These are phyloP conservation scores for Poecilobothrus nobilitatus DNA, from an alignment of 2,888 invertebrate genomes.

Conservation along the genomic window DNA sequence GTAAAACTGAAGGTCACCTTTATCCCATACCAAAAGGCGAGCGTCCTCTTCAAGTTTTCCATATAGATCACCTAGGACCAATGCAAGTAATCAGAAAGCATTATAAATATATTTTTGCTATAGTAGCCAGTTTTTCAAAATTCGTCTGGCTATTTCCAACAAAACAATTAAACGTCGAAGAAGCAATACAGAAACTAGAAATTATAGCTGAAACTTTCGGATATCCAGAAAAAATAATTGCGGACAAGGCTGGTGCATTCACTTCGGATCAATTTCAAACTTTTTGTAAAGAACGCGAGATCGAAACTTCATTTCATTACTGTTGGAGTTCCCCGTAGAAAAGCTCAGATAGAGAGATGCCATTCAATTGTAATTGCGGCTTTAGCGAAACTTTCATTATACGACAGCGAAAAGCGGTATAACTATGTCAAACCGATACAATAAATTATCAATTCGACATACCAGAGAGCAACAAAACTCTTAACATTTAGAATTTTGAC, in stretches of 20 bases:
- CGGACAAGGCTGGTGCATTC: conserved; percentile 35
- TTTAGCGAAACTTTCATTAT: not conserved
- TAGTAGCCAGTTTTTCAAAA: too few relatives aligned
- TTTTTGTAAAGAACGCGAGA: conserved; percentile 25
- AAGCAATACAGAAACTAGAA: conserved; percentile 28
- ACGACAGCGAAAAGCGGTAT: not conserved
- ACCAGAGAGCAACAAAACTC: not conserved
- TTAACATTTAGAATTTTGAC: not conserved
- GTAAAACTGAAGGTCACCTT: too few relatives aligned
- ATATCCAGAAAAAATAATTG: conserved; percentile 30
- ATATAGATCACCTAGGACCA: too few relatives aligned
- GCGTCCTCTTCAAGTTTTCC: too few relatives aligned
- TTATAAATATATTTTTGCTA: too few relatives aligned
- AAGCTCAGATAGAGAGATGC: not conserved
- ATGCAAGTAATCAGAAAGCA: too few relatives aligned
- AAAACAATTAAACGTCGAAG: conserved; percentile 18
- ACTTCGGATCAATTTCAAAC: conserved; percentile 31
- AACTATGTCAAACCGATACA: too few relatives aligned
- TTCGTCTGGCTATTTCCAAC: too few relatives aligned
- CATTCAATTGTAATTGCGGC: not conserved
- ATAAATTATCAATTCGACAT: not conserved
- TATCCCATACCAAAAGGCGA: too few relatives aligned
- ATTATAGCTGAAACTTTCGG: conserved; percentile 31
- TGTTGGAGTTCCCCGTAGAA: not conserved
- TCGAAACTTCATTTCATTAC: not conserved